Evolutionary conservation across 2,797 vertebrate genomes (phyloP).

Genomic region (Dromococcyx pavoninus): DNA sequence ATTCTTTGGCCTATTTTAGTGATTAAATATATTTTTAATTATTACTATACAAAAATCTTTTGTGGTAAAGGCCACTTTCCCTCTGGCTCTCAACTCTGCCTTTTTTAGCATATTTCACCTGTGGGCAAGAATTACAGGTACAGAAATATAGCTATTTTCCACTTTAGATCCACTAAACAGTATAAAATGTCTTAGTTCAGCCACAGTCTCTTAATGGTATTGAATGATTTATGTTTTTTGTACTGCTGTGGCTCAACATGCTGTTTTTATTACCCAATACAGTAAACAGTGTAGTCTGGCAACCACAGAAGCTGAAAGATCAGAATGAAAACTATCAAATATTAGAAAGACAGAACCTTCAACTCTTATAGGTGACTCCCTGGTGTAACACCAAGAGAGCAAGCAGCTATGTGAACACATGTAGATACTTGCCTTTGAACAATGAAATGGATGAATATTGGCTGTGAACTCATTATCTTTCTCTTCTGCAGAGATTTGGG

Average conservation of each 20-base stretch:
- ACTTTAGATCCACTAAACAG: neutral
- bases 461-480: neutral
- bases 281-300: neutral
- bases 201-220: neutral
- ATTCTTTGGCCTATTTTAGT: constrained; percentile 36
- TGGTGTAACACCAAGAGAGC: neutral
- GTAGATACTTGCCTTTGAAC: neutral
- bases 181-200: constrained; percentile 9
- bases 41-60: constrained; percentile 33
- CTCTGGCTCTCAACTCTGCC: neutral
- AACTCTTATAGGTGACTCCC: neutral
- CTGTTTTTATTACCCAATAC: neutral
- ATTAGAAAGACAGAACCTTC: neutral
- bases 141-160: neutral
- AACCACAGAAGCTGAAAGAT: constrained; percentile 17
- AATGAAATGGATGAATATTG: neutral
- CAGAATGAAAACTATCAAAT: neutral
- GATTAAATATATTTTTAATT: constrained; percentile 39
- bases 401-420: neutral
- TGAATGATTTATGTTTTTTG: constrained; percentile 3
- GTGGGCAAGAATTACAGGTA: neutral
- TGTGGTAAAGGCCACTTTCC: constrained; percentile 22
- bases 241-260: neutral
- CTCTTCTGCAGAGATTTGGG: neutral
- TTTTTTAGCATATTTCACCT: constrained; percentile 19